A percentile compares a stretch with the other conserved stretches of the same genome.
phyloP scores from a whole-genome alignment of 2,888 invertebrate genomes.

The Drosophila infuscata region DNA sequence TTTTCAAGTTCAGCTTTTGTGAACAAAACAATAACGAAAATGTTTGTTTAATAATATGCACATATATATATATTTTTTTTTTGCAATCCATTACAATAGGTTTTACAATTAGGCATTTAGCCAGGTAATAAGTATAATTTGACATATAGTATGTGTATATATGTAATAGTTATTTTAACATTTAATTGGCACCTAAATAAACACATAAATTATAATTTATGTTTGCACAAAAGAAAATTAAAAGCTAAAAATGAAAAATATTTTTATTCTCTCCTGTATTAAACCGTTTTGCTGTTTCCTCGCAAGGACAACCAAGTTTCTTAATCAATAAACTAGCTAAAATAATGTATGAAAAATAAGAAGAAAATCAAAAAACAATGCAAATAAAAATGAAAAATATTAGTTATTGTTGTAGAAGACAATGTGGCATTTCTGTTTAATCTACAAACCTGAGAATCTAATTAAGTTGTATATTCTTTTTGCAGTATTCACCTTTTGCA shows the following conservation, averaged over 20 bases:
- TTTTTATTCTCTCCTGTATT: slow-evolving; percentile 81
- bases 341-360: slow-evolving; percentile 17
- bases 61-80: slow-evolving; percentile 42
- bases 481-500: neutral
- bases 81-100: slow-evolving; percentile 40
- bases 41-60: slow-evolving; percentile 39
- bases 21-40: slow-evolving; percentile 1
- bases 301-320: slow-evolving; percentile 63
- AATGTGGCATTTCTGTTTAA: slow-evolving; percentile 53
- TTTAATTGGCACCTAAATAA: slow-evolving; percentile 50
- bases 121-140: slow-evolving; percentile 7
- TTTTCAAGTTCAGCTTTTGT: slow-evolving; percentile 59
- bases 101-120: slow-evolving; percentile 33
- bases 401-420: slow-evolving; percentile 4
- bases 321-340: slow-evolving; percentile 34
- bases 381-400: slow-evolving; percentile 8
- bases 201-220: slow-evolving; percentile 50
- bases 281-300: slow-evolving; percentile 72
- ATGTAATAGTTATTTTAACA: slow-evolving; percentile 34
- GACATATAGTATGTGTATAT: slow-evolving; percentile 2
- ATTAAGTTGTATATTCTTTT: slow-evolving; percentile 29
- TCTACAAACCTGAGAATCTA: slow-evolving; percentile 62
- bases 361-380: slow-evolving; percentile 16
- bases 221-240: slow-evolving; percentile 57
- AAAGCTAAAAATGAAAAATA: slow-evolving; percentile 83